A percentile compares a stretch with the other conserved stretches of the same genome.
Conservation (phyloP, 2,797 vertebrate species). For the Erpetoichthys calabaricus region DNA sequence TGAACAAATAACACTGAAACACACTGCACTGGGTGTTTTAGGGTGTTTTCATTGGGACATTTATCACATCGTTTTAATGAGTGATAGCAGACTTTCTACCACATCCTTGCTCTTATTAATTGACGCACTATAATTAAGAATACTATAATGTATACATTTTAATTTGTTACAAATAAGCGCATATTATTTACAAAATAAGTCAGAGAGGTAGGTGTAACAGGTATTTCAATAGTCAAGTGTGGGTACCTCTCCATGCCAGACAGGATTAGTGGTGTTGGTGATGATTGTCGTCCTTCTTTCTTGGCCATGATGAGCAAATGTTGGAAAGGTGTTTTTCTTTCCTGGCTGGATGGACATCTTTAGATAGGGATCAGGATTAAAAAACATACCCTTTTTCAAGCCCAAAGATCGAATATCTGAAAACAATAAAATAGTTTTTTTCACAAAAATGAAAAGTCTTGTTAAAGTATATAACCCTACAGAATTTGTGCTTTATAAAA, state of each 20-base stretch:
- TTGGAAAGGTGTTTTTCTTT: conserved; percentile 85
- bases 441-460: too few relatives aligned
- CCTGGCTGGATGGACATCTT: conserved; percentile 98
- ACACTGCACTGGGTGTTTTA: too few relatives aligned
- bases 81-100: too few relatives aligned
- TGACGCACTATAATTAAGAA: too few relatives aligned
- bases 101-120: too few relatives aligned
- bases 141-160: too few relatives aligned
- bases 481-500: too few relatives aligned
- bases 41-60: too few relatives aligned
- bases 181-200: not conserved
- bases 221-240: conserved; percentile 2
- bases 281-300: conserved; percentile 86
- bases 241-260: conserved; percentile 89
- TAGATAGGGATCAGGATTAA: conserved; percentile 95
- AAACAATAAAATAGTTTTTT: conserved; percentile 14
- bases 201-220: not conserved
- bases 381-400: conserved; percentile 97
- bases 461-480: too few relatives aligned
- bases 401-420: conserved; percentile 81
- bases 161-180: too few relatives aligned
- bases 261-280: conserved; percentile 88
- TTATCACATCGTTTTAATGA: too few relatives aligned
- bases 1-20: too few relatives aligned
- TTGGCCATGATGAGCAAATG: conserved; percentile 89